Percentiles rank a stretch among this genome's conserved stretches.
Conservation (phyloP, 2,113 vertebrate species). For the Azemiops feae region DNA sequence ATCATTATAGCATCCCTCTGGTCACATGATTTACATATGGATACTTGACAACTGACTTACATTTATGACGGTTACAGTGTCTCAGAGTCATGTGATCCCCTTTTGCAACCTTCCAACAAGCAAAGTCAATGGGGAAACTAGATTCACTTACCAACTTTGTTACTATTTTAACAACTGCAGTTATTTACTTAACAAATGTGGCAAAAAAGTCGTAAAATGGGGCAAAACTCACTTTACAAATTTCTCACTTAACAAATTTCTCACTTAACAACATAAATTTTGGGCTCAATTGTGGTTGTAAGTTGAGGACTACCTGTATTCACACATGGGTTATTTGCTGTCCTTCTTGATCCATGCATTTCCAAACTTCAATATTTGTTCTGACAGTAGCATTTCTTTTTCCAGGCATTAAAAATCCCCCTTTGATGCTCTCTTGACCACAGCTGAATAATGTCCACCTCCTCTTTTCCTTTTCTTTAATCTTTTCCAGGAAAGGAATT, state of each 20-base stretch:
- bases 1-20: neutral
- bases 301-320: neutral
- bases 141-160: no score
- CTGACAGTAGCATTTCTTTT: neutral
- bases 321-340: neutral
- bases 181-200: neutral
- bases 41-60: neutral
- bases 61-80: neutral
- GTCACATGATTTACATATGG: neutral
- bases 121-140: no score
- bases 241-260: neutral
- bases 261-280: neutral
- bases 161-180: neutral
- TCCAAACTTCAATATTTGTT: neutral
- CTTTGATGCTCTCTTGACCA: neutral
- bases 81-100: no score
- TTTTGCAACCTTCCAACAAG: no score
- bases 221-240: neutral
- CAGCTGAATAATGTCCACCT: neutral
- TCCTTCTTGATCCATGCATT: neutral
- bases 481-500: neutral
- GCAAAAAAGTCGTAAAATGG: neutral
- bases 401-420: neutral
- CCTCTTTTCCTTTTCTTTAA: neutral
- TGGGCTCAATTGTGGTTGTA: neutral